Evolutionary conservation across 1,140 invertebrate species (phyloP).

Genomic region (Sogatella furcifera): DNA sequence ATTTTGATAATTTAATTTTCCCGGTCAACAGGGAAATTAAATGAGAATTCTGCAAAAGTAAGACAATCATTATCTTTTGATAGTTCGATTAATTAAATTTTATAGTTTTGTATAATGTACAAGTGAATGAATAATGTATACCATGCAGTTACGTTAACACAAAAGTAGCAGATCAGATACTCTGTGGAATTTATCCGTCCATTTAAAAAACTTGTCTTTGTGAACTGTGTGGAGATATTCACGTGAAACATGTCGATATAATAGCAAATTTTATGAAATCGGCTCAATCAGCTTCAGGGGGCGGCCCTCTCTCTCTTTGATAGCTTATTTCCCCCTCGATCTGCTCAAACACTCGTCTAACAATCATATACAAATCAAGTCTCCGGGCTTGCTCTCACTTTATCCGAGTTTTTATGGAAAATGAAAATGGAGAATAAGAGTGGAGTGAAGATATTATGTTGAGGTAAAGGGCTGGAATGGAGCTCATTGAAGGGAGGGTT

Average conservation of each 20-base stretch:
- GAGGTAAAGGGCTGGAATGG: too few species aligned
- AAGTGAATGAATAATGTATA: slow-evolving; percentile 6
- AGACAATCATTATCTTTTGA: slow-evolving; percentile 7
- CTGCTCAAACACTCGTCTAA: slow-evolving; percentile 12
- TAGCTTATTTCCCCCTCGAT: neutral
- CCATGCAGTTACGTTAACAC: neutral
- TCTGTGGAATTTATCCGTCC: slow-evolving; percentile 24
- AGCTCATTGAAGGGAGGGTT: too few species aligned
- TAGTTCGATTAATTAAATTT: slow-evolving; percentile 1
- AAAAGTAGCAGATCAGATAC: slow-evolving; percentile 1
- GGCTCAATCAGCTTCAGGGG: slow-evolving; percentile 23
- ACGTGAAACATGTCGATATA: slow-evolving; percentile 13
- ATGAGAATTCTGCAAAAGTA: slow-evolving; percentile 10
- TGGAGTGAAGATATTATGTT: neutral
- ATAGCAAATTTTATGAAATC: slow-evolving; percentile 9
- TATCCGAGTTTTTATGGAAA: too few species aligned
- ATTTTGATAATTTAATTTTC: slow-evolving; percentile 5
- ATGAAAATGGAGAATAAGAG: too few species aligned
- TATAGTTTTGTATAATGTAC: slow-evolving; percentile 1
- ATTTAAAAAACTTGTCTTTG: slow-evolving; percentile 19
- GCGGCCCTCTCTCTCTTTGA: neutral
- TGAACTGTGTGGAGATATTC: slow-evolving; percentile 13
- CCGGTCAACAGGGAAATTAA: slow-evolving; percentile 15
- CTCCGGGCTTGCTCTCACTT: slow-evolving; percentile 11
- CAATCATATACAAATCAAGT: slow-evolving; percentile 22